A percentile compares a stretch with the other conserved stretches of the same genome.
phyloP scores from a whole-genome alignment of 2,797 vertebrate genomes.

The Arctocebus calabarensis region DNA sequence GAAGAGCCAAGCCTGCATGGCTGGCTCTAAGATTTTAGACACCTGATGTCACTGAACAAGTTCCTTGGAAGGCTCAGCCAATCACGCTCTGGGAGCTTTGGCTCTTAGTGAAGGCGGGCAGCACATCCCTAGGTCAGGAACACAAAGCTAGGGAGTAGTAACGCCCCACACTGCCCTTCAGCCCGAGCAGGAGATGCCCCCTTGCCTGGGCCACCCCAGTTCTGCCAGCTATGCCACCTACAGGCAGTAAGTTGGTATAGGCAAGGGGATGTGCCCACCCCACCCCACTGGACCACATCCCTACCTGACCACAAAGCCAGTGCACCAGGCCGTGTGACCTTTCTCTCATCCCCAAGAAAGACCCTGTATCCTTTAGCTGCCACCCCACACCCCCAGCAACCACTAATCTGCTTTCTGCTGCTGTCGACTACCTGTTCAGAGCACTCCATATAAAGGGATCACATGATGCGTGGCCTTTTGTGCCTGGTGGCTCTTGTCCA shows the following conservation, averaged over 20 bases:
- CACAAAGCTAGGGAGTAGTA: not conserved
- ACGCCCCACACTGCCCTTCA: accelerated
- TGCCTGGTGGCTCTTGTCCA: not conserved
- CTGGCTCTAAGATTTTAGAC: not conserved
- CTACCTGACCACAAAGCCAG: too few relatives aligned
- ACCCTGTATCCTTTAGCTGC: accelerated
- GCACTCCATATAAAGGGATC: accelerated
- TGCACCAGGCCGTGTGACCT: too few relatives aligned
- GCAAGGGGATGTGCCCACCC: not conserved
- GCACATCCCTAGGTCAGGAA: accelerated
- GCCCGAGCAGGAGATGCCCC: too few relatives aligned
- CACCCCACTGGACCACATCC: not conserved
- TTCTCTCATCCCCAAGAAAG: not conserved
- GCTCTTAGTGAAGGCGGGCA: not conserved
- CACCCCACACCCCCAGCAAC: not conserved
- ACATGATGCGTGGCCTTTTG: accelerated
- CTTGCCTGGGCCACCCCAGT: accelerated
- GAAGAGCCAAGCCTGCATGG: accelerated
- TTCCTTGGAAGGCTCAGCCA: not conserved
- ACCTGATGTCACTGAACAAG: accelerated
- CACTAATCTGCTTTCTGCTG: not conserved
- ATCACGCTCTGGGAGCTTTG: not conserved
- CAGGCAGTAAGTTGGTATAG: too few relatives aligned
- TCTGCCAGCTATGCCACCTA: not conserved
- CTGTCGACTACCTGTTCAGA: accelerated